Percentiles rank a stretch among this genome's conserved stretches.
phyloP scores from a whole-genome alignment of 2,888 invertebrate species.

The Coenonympha arcania region DNA sequence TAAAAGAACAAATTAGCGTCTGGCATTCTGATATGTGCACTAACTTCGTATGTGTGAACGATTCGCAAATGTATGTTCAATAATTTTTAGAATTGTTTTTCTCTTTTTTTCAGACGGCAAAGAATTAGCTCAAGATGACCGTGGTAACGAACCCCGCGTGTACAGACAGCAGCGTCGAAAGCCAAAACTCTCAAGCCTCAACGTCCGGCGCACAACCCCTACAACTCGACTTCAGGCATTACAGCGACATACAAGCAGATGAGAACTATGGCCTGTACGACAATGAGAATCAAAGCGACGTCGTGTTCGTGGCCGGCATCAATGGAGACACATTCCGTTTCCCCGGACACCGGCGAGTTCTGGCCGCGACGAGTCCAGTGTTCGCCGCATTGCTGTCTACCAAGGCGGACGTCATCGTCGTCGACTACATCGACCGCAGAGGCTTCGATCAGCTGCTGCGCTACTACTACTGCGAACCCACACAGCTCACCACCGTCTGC shows the following conservation, averaged over 20 bases:
- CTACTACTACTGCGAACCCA: slow-evolving; percentile 77
- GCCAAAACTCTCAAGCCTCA: slow-evolving; percentile 23
- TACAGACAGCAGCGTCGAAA: slow-evolving; percentile 43
- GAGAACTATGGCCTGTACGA: slow-evolving; percentile 61
- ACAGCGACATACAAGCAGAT: slow-evolving; percentile 37
- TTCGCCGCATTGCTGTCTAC: slow-evolving; percentile 74
- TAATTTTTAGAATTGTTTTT: slow-evolving; percentile 11
- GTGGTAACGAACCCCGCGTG: slow-evolving; percentile 65
- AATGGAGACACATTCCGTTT: slow-evolving; percentile 78
- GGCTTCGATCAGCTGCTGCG: slow-evolving; percentile 79
- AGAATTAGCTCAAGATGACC: slow-evolving; percentile 47
- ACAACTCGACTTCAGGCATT: slow-evolving; percentile 15
- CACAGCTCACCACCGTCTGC: slow-evolving; percentile 75
- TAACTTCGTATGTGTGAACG: slow-evolving; percentile 13
- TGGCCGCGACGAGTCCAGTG: slow-evolving; percentile 77
- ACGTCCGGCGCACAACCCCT: slow-evolving; percentile 22
- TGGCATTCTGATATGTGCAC: slow-evolving; percentile 22
- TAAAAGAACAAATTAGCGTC: slow-evolving; percentile 51
- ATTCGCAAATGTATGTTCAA: slow-evolving; percentile 2
- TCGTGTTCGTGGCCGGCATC: slow-evolving; percentile 77
- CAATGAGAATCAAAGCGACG: slow-evolving; percentile 74
- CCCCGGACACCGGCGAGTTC: slow-evolving; percentile 78
- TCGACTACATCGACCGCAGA: slow-evolving; percentile 77
- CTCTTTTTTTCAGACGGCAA: slow-evolving; percentile 43
- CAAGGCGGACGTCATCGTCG: slow-evolving; percentile 62